A percentile compares a stretch with the other conserved stretches of the same genome.
Conservation (phyloP, 2,888 invertebrate genomes). For the Galerucella pusilla region DNA sequence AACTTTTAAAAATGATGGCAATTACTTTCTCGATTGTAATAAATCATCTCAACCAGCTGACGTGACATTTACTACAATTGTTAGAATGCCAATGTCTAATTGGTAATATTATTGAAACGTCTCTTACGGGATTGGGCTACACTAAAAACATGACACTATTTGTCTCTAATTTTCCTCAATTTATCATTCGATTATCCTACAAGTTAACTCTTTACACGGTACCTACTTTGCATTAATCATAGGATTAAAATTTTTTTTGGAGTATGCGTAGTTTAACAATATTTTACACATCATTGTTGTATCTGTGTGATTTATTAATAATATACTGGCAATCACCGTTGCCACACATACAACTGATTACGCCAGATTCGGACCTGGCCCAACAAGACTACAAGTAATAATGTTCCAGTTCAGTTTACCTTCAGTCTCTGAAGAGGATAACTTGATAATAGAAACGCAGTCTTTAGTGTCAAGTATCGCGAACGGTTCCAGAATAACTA, state of each 20-base stretch:
- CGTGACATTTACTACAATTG: constrained; percentile 18
- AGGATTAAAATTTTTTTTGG: constrained; percentile 42
- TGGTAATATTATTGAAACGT: constrained; percentile 34
- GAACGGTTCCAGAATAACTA: too few relatives aligned
- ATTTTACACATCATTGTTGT: constrained; percentile 43
- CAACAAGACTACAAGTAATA: background rate
- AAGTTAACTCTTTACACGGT: constrained; percentile 21
- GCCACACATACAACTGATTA: constrained; percentile 36
- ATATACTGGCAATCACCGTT: constrained; percentile 40
- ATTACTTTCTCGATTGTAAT: background rate
- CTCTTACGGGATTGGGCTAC: constrained; percentile 24
- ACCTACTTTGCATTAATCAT: constrained; percentile 42
- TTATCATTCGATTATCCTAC: constrained; percentile 36
- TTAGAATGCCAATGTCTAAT: constrained; percentile 29
- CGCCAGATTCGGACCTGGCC: background rate
- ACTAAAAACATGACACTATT: constrained; percentile 28
- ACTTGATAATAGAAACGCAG: too few relatives aligned
- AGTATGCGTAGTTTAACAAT: constrained; percentile 40
- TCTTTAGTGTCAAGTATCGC: too few relatives aligned
- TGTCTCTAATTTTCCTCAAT: constrained; percentile 31
- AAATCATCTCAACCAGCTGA: constrained; percentile 6
- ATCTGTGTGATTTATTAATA: constrained; percentile 43
- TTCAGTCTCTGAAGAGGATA: too few relatives aligned
- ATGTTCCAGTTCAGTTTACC: too few relatives aligned
- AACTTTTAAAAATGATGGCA: constrained; percentile 8